Conservation (phyloP, 2,113 vertebrate genomes). For the Sinocyclocheilus rhinocerous region DNA sequence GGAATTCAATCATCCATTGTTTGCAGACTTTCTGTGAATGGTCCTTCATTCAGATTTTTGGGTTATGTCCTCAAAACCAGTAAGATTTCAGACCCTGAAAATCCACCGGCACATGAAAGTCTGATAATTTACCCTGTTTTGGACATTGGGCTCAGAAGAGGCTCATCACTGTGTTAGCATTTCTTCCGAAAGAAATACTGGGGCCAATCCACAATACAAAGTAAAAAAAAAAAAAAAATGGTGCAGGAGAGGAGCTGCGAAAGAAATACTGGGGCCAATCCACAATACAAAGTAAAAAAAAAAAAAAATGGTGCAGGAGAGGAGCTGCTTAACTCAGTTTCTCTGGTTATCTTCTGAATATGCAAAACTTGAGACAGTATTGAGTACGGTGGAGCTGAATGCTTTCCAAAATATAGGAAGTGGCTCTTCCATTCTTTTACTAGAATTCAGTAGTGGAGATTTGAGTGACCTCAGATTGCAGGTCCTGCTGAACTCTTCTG, state of each 20-base stretch:
- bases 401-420: not conserved
- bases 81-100: not conserved
- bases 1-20: not conserved
- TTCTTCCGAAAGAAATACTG: not conserved
- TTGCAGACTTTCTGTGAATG: not conserved
- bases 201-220: not conserved
- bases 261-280: not conserved
- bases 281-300: not conserved
- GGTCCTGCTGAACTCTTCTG: conserved; percentile 71
- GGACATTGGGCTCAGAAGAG: not conserved
- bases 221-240: not conserved
- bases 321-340: not conserved
- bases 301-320: not conserved
- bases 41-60: not conserved
- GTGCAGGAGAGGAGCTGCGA: not conserved
- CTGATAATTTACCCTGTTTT: not conserved
- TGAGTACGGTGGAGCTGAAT: not conserved
- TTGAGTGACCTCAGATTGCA: conserved; percentile 81
- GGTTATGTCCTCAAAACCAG: not conserved
- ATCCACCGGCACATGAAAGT: not conserved
- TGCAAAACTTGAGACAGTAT: not conserved
- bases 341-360: not conserved
- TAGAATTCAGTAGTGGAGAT: conserved; percentile 79
- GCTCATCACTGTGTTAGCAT: not conserved
- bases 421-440: conserved; percentile 15